Conservation (phyloP, 2,113 vertebrate genomes). For the Chascanopsetta lugubris region DNA sequence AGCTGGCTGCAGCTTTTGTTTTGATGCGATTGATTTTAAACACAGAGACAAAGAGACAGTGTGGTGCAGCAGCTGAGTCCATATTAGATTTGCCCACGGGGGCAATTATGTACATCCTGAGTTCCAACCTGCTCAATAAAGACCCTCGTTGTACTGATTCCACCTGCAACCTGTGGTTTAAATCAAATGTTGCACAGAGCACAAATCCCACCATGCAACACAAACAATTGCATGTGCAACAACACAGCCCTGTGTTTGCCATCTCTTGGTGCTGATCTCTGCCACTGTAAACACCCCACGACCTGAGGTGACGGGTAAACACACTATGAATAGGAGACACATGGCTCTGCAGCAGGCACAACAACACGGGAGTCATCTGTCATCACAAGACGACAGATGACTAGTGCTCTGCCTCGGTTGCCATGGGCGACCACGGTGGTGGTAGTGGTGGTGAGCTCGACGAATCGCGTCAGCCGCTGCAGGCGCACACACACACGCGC, state of each 20-base stretch:
- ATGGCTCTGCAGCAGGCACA: conserved; percentile 65
- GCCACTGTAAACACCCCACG: not conserved
- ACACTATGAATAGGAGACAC: conserved; percentile 61
- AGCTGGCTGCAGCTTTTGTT: too few relatives aligned
- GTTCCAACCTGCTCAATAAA: not conserved
- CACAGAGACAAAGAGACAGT: too few relatives aligned
- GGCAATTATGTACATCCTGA: too few relatives aligned
- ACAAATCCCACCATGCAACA: not conserved
- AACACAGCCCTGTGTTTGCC: too few relatives aligned
- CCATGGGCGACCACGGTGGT: conserved; percentile 64
- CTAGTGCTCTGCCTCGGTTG: conserved; percentile 66
- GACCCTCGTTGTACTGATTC: not conserved
- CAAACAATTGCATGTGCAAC: not conserved
- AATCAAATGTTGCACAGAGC: too few relatives aligned
- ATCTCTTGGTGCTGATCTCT: conserved; percentile 28
- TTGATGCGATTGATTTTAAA: too few relatives aligned
- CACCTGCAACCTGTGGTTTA: not conserved
- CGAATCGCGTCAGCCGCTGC: conserved; percentile 42
- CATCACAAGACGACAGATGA: conserved; percentile 60
- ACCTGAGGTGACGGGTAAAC: conserved; percentile 31
- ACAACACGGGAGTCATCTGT: conserved; percentile 64
- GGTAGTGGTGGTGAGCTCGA: conserved; percentile 42
- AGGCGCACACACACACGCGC: too few relatives aligned
- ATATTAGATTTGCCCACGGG: too few relatives aligned
- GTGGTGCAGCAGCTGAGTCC: too few relatives aligned